Percentiles rank a stretch among this genome's conserved stretches.
These are phyloP conservation scores for Ciconia boyciana DNA, from an alignment of 2,113 vertebrate species.

Conservation along the genomic window DNA sequence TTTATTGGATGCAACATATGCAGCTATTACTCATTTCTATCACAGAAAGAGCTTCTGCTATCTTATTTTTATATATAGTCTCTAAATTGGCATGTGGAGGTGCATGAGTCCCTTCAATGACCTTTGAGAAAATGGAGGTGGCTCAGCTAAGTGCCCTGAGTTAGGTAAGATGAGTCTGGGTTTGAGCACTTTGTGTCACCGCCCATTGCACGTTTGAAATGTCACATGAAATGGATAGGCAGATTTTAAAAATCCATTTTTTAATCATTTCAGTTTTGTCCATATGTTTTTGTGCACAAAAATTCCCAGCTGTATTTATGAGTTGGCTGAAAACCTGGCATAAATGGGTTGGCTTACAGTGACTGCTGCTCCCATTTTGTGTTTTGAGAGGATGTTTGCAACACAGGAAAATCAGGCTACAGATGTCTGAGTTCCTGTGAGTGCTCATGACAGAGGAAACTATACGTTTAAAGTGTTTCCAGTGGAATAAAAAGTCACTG, in stretches of 20 bases:
- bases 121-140: background rate
- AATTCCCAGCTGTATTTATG: background rate
- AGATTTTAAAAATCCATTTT: background rate
- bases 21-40: background rate
- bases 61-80: background rate
- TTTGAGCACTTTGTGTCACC: background rate
- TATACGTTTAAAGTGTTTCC: background rate
- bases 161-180: background rate
- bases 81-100: background rate
- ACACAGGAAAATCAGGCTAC: background rate
- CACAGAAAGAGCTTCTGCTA: background rate
- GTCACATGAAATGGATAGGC: background rate
- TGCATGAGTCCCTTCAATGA: background rate
- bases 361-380: background rate
- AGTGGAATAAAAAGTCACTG: background rate
- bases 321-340: background rate
- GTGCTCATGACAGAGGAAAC: background rate
- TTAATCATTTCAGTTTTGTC: background rate
- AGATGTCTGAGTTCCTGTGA: background rate
- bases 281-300: background rate
- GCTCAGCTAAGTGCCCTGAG: rapidly evolving
- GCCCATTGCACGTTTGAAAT: rapidly evolving
- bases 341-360: background rate
- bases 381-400: background rate
- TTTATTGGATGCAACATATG: background rate